phyloP scores from a whole-genome alignment of 2,113 vertebrate genomes.

The Melanostigma gelatinosum region DNA sequence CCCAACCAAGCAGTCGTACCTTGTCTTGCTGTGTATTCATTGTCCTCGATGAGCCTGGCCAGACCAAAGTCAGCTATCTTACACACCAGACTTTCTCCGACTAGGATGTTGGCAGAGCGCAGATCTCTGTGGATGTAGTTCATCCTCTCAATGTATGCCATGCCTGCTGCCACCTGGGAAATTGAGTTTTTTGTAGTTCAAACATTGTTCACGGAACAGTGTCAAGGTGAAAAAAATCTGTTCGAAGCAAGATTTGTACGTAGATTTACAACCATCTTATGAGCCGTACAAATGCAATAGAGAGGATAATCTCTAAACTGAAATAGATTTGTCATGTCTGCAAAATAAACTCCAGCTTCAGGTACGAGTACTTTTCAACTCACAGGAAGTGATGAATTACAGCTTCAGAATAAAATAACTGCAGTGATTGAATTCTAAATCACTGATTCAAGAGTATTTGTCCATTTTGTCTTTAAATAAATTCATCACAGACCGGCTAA shows the following conservation, averaged over 20 bases:
- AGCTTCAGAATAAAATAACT: neutral
- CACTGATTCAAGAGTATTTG: neutral
- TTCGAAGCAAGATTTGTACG: neutral
- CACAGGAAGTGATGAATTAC: neutral
- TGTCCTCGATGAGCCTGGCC: slow-evolving; percentile 98
- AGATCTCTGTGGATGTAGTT: slow-evolving; percentile 99
- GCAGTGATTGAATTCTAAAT: neutral
- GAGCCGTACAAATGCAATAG: neutral
- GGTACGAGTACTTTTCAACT: neutral
- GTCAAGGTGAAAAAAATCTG: slow-evolving; percentile 32
- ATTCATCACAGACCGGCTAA: neutral
- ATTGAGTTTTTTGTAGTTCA: slow-evolving; percentile 15
- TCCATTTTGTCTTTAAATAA: neutral
- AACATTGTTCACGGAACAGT: slow-evolving; percentile 23
- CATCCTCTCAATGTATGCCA: slow-evolving; percentile 99
- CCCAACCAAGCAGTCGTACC: slow-evolving; percentile 75
- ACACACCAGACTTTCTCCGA: slow-evolving; percentile 96
- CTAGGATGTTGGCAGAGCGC: slow-evolving; percentile 96
- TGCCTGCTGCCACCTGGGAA: slow-evolving; percentile 91
- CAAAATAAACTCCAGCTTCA: neutral
- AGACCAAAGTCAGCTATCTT: slow-evolving; percentile 99
- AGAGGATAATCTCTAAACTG: neutral
- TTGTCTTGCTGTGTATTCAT: slow-evolving; percentile 98
- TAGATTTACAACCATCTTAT: slow-evolving; percentile 6
- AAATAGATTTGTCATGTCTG: neutral